These are phyloP conservation scores for Octomys mimax DNA, from an alignment of 2,797 vertebrate species.

Conservation along the genomic window DNA sequence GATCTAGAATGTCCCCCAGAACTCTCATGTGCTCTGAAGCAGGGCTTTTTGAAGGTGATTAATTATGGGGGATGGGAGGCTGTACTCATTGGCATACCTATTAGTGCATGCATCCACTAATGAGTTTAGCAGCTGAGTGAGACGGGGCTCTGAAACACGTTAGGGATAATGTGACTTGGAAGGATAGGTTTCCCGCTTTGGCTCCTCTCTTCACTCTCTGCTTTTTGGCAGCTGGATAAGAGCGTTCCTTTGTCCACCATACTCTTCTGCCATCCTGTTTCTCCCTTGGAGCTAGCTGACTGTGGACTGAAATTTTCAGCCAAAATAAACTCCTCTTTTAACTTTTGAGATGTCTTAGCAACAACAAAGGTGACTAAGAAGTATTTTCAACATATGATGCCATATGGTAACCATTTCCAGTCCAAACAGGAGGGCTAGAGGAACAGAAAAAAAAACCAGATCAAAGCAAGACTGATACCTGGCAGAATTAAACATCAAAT, in stretches of 20 bases:
- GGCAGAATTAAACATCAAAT: neutral
- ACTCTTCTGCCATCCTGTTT: neutral
- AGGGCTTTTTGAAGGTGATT: neutral
- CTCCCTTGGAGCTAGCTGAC: neutral
- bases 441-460: neutral
- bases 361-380: neutral
- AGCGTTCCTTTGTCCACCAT: neutral
- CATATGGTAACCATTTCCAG: neutral
- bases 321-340: neutral
- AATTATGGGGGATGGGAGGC: neutral
- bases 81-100: neutral
- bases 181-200: neutral
- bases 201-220: neutral
- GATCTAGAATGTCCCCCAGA: neutral
- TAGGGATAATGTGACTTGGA: neutral
- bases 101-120: neutral
- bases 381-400: neutral
- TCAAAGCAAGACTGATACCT: neutral
- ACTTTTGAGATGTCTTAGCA: neutral
- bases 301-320: neutral
- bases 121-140: neutral
- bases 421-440: neutral
- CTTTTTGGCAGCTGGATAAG: neutral
- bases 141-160: neutral
- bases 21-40: neutral